A percentile compares a stretch with the other conserved stretches of the same genome.
phyloP scores from a whole-genome alignment of 2,113 vertebrate genomes.

The Paraplagusia blochii region DNA sequence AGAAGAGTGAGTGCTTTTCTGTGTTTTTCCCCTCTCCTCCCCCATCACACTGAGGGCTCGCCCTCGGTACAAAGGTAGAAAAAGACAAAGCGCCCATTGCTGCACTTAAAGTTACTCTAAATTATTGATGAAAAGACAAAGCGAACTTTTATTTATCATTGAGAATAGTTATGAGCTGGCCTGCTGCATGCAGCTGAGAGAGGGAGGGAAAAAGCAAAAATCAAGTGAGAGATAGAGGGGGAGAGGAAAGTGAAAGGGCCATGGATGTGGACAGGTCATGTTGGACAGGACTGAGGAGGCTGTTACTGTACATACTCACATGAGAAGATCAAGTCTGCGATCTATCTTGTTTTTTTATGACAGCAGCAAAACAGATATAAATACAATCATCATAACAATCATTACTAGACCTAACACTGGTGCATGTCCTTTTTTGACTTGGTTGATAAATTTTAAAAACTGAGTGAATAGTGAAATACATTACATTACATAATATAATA shows the following conservation, averaged over 20 bases:
- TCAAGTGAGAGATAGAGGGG: constrained; percentile 8
- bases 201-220: too few species aligned
- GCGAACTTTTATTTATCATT: constrained; percentile 87
- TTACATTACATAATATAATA: too few species aligned
- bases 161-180: constrained; percentile 52
- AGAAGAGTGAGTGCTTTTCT: constrained; percentile 58
- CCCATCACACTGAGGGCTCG: constrained; percentile 38
- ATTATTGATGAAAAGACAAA: constrained; percentile 88
- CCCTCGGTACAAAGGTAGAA: constrained; percentile 38
- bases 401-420: too few species aligned
- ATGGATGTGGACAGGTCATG: constrained; percentile 43
- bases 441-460: too few species aligned
- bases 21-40: constrained; percentile 38
- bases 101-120: constrained; percentile 82
- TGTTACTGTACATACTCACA: constrained; percentile 20
- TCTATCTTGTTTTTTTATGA: constrained; percentile 52
- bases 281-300: constrained; percentile 35
- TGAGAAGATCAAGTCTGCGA: constrained; percentile 51
- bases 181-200: constrained; percentile 33
- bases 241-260: constrained; percentile 25
- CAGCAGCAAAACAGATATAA: too few species aligned
- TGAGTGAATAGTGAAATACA: too few species aligned
- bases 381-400: too few species aligned
- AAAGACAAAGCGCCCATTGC: constrained; percentile 79
- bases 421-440: too few species aligned